These are phyloP conservation scores for Neotoma lepida DNA, from an alignment of 2,113 vertebrate genomes.

Conservation along the genomic window DNA sequence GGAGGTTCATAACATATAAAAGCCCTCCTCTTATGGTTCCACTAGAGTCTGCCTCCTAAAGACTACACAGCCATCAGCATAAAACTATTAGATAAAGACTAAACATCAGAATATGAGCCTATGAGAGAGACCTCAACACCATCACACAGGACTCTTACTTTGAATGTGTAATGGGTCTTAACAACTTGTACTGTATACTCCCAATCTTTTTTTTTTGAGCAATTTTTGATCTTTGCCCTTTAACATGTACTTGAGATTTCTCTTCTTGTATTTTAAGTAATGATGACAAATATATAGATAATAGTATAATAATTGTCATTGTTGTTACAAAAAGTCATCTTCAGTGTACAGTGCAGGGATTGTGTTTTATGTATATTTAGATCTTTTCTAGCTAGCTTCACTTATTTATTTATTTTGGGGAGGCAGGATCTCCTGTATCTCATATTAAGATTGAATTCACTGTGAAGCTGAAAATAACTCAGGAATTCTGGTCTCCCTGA, in stretches of 20 bases:
- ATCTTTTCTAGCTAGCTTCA: neutral
- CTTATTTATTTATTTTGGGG: neutral
- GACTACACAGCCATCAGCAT: neutral
- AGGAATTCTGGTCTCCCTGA: neutral
- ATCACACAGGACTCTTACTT: neutral
- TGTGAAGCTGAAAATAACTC: neutral
- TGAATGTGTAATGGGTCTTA: neutral
- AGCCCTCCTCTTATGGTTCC: neutral
- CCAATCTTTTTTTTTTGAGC: neutral
- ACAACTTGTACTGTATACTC: neutral
- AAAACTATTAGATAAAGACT: neutral
- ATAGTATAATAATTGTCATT: neutral
- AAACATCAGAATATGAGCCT: neutral
- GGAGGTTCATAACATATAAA: no score
- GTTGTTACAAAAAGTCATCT: neutral
- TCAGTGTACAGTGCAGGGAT: neutral
- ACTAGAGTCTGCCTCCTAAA: neutral
- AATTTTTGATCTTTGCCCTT: neutral
- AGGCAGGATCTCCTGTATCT: no score
- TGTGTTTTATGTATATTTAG: neutral
- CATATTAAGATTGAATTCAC: no score
- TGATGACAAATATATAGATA: neutral
- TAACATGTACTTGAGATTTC: neutral
- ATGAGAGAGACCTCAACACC: neutral
- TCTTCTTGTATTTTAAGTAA: neutral